Base-by-base conservation (phyloP, 2,113 vertebrate genomes). In the Seriola quinqueradiata region DNA sequence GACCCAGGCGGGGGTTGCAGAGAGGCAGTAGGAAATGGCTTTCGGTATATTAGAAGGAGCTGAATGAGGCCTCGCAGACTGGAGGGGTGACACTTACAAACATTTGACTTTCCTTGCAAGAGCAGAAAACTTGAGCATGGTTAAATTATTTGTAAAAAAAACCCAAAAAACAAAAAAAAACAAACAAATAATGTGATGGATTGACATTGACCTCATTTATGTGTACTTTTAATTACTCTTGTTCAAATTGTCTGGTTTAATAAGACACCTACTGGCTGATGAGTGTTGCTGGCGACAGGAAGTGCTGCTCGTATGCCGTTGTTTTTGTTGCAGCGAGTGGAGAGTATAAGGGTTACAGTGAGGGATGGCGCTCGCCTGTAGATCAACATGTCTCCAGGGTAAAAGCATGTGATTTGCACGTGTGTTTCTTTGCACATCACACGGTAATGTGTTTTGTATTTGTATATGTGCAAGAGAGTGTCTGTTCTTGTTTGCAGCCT, bases 1-100 rank as follows among this genome's bases (percentile, higher is more conserved):
- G 81, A 90, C 81, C 60, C 82, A 87, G 84, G 71, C 89, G 42
- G 90, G 89, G 85, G 88, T 58, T 81, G 85, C 40, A 54, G 77
- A 80, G 77, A 75, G 72, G 66, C 38, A 57, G 71, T 17, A 54
- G 67, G 70, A 80, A 79, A 78, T 83, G 84, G 87, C 70, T 84
- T 83, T 82, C 84, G 73, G 72, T 82, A 38, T 74, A 79, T 79
- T 80, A 81, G 66, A 84, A 77, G 71, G 38, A 64, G 71, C 81
- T 77, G 75, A 80, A 74, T 54, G 77, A 75, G 61, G 74, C 50
- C 59, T 86, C 46, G 13, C 34, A 73, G 77, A 57, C 44, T 44
- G 38, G 57, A 86, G 60, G 75, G 75, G 50, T 70, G 82, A 75
- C 65, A 70, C 84, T 74, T 42, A 0, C 28, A 81, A 77, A 63